A percentile compares a stretch with the other conserved stretches of the same genome.
Conservation (phyloP, 2,113 vertebrate species). For the Thinocorus orbignyianus region DNA sequence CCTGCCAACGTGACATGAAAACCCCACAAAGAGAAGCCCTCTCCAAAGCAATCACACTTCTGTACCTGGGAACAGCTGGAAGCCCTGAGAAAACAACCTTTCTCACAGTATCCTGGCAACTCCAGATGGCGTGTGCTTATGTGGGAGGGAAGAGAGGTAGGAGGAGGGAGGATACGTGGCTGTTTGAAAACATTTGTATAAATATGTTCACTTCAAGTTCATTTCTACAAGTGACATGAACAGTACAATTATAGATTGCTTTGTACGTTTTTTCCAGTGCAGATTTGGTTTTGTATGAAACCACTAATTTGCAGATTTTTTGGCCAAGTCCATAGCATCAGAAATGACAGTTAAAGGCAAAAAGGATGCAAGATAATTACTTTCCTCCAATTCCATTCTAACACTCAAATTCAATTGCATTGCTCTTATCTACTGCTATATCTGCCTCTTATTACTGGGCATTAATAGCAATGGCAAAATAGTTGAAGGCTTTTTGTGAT, state of each 20-base stretch:
- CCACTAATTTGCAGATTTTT: not conserved
- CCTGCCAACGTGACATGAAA: not conserved
- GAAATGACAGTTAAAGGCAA: not conserved
- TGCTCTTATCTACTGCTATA: not conserved
- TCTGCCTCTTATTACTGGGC: not conserved
- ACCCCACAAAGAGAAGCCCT: not conserved
- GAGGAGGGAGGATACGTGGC: not conserved
- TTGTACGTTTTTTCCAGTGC: not conserved
- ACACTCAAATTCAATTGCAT: not conserved
- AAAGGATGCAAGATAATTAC: not conserved
- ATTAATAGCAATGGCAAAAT: not conserved
- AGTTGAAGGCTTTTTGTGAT: not conserved
- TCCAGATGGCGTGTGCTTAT: not conserved
- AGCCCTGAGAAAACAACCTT: not conserved
- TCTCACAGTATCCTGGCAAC: slow-evolving; percentile 19
- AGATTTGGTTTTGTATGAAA: not conserved
- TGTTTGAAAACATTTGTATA: not conserved
- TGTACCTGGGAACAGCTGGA: not conserved
- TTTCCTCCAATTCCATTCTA: not conserved
- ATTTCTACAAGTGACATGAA: not conserved
- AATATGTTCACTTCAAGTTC: not conserved
- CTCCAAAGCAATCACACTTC: not conserved
- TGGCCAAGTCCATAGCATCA: not conserved
- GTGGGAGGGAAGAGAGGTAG: not conserved
- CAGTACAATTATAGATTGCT: not conserved